Percentiles rank a stretch among this genome's conserved stretches.
These are phyloP conservation scores for Nomada fabriciana DNA, from an alignment of 2,888 invertebrate species.

Conservation along the genomic window DNA sequence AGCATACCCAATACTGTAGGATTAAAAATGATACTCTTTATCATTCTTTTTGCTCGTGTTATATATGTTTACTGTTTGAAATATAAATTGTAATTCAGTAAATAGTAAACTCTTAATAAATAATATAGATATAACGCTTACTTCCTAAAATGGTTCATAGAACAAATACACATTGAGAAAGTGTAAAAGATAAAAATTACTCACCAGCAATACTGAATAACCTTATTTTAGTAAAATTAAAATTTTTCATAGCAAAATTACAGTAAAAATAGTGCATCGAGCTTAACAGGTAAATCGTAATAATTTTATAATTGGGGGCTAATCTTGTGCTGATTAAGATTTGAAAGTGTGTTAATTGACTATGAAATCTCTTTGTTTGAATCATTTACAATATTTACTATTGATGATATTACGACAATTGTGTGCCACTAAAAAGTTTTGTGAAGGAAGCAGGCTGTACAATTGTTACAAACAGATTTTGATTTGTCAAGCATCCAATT, in stretches of 20 bases:
- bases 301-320: slow-evolving; percentile 13
- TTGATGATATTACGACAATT: slow-evolving; percentile 59
- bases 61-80: slow-evolving; percentile 14
- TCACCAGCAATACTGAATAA: slow-evolving; percentile 7
- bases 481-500: slow-evolving; percentile 77
- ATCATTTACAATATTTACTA: slow-evolving; percentile 63
- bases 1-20: slow-evolving; percentile 41
- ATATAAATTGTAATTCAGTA: slow-evolving; percentile 3
- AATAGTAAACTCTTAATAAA: neutral
- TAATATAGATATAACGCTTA: neutral
- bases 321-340: slow-evolving; percentile 11
- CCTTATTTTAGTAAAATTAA: slow-evolving; percentile 27
- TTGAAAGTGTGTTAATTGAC: slow-evolving; percentile 33
- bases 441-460: slow-evolving; percentile 70
- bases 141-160: neutral
- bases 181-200: slow-evolving; percentile 7
- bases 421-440: slow-evolving; percentile 67
- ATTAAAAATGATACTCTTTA: slow-evolving; percentile 10
- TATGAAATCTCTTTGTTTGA: slow-evolving; percentile 72
- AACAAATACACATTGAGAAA: slow-evolving; percentile 12
- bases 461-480: slow-evolving; percentile 74
- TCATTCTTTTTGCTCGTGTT: neutral
- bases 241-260: too few species aligned
- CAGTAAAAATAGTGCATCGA: too few species aligned
- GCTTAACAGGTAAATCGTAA: neutral